Conservation (phyloP, 2,888 invertebrate species). For the Drosophila macrospina region DNA sequence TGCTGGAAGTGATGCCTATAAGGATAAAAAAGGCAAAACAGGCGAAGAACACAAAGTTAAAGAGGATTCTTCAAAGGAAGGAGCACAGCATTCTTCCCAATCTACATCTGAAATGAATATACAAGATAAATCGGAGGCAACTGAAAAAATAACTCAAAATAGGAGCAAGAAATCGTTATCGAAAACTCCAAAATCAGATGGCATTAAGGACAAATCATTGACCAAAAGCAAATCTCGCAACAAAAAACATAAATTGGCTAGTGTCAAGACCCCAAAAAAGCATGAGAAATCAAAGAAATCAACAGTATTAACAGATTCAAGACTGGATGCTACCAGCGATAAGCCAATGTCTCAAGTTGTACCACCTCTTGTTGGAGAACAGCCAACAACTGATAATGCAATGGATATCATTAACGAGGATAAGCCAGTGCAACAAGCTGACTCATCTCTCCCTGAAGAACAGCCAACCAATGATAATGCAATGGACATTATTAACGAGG, state of each 20-base stretch:
- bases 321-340: neutral
- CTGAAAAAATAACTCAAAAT: neutral
- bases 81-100: neutral
- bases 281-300: neutral
- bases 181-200: neutral
- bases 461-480: too few relatives aligned
- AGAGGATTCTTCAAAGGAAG: neutral
- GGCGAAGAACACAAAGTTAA: neutral
- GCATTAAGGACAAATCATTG: neutral
- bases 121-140: neutral
- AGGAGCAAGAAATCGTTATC: neutral
- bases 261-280: neutral
- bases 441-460: too few relatives aligned
- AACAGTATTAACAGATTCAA: neutral
- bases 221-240: neutral
- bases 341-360: neutral
- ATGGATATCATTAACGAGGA: too few relatives aligned
- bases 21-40: neutral
- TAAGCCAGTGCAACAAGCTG: too few relatives aligned
- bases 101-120: neutral
- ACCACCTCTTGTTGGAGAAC: neutral
- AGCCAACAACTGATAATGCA: neutral
- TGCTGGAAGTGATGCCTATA: neutral
- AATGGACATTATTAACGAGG: neutral
- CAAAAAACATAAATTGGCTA: neutral